Percentiles rank a stretch among this genome's conserved stretches.
These are phyloP conservation scores for Nezara viridula DNA, from an alignment of 2,888 invertebrate species.

Conservation along the genomic window DNA sequence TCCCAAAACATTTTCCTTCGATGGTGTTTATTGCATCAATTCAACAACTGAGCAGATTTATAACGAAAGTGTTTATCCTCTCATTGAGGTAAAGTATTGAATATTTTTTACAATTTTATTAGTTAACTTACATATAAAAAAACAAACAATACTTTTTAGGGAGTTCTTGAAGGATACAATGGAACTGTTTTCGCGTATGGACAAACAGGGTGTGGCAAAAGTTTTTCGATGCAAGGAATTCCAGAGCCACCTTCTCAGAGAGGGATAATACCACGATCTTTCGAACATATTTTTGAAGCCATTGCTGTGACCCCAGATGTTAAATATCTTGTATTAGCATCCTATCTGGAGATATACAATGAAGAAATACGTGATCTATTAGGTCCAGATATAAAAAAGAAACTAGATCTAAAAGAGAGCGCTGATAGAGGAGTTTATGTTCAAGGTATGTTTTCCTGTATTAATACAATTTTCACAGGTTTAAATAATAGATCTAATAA, in stretches of 20 bases:
- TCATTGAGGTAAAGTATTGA: slow-evolving; percentile 78
- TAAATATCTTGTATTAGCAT: slow-evolving; percentile 83
- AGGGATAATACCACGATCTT: slow-evolving; percentile 83
- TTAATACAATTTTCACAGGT: background rate
- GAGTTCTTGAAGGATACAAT: slow-evolving; percentile 92
- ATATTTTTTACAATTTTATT: no score
- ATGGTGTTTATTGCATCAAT: slow-evolving; percentile 84
- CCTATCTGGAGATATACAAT: slow-evolving; percentile 88
- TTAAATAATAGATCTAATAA: background rate
- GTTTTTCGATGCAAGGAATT: slow-evolving; percentile 89
- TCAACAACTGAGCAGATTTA: slow-evolving; percentile 88
- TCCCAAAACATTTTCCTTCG: slow-evolving; percentile 83
- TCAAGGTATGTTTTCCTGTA: slow-evolving; percentile 69
- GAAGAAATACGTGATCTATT: slow-evolving; percentile 83
- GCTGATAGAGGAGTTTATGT: slow-evolving; percentile 78
- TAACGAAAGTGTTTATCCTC: slow-evolving; percentile 86
- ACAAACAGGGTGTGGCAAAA: slow-evolving; percentile 93
- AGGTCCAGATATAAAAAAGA: slow-evolving; percentile 73
- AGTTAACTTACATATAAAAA: background rate
- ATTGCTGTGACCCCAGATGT: slow-evolving; percentile 79
- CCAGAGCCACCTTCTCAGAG: slow-evolving; percentile 69
- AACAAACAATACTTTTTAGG: slow-evolving; percentile 70
- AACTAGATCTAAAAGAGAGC: slow-evolving; percentile 78
- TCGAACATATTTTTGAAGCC: slow-evolving; percentile 91
- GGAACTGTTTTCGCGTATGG: slow-evolving; percentile 95